Percentiles rank a stretch among this genome's conserved stretches.
phyloP scores from a whole-genome alignment of 1,140 invertebrate species.

The Bursaphelenchus mucronatus region DNA sequence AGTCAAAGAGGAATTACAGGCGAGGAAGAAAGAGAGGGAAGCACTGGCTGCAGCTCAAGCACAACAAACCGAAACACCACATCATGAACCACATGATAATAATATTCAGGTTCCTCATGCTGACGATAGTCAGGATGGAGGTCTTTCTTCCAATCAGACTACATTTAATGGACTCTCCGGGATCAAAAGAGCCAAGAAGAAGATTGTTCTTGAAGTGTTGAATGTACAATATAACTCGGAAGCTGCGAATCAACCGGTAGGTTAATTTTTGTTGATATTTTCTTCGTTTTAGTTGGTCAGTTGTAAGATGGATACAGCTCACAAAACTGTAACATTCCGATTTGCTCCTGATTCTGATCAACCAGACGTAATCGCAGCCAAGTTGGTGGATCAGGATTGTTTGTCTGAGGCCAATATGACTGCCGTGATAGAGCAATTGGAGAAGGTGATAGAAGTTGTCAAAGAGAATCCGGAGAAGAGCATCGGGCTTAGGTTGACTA shows the following conservation, averaged over 20 bases:
- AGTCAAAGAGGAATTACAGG: constrained; percentile 52
- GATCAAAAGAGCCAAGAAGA: constrained; percentile 39
- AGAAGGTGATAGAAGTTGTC: constrained; percentile 49
- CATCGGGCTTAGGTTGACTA: constrained; percentile 46
- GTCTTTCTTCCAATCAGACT: constrained; percentile 6
- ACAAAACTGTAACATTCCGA: constrained; percentile 56
- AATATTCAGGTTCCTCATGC: constrained; percentile 14
- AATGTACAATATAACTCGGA: constrained; percentile 37
- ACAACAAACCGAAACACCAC: constrained; percentile 5
- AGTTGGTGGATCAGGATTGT: constrained; percentile 54
- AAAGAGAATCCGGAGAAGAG: constrained; percentile 45
- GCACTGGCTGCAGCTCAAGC: constrained; percentile 17
- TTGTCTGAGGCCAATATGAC: constrained; percentile 33
- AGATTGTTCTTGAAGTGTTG: constrained; percentile 51
- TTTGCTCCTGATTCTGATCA: constrained; percentile 54
- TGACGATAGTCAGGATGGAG: constrained; percentile 3
- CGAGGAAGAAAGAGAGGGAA: constrained; percentile 39
- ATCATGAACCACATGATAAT: constrained; percentile 2
- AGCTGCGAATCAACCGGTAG: constrained; percentile 41
- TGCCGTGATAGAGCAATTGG: constrained; percentile 48
- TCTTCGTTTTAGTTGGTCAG: constrained; percentile 45
- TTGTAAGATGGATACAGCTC: constrained; percentile 54
- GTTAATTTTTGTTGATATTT: constrained; percentile 12
- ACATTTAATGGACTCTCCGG: background rate
- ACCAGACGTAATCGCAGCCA: constrained; percentile 43